Percentiles rank a stretch among this genome's conserved stretches.
Conservation (phyloP, 1,140 invertebrate species). For the Trypoxylus dichotomus region DNA sequence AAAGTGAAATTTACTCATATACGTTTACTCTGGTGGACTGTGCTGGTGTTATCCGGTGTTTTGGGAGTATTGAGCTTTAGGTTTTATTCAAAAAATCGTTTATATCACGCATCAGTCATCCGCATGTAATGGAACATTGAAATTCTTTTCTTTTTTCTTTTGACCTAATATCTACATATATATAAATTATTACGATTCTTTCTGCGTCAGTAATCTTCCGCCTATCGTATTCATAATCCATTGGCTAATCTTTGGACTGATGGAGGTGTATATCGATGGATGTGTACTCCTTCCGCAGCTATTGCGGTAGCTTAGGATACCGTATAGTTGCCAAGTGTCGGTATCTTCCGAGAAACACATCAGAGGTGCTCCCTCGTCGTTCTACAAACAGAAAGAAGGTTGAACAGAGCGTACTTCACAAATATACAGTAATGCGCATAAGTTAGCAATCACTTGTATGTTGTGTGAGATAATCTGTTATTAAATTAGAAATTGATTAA, state of each 20-base stretch:
- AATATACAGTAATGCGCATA: too few relatives aligned
- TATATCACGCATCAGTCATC: background rate
- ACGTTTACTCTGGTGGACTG: background rate
- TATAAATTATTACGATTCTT: conserved; percentile 23
- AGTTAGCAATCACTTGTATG: too few relatives aligned
- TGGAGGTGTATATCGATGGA: conserved; percentile 60
- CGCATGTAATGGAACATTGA: background rate
- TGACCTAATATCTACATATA: conserved; percentile 21
- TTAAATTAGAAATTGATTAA: too few relatives aligned
- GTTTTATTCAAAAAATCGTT: background rate
- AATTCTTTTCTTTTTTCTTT: conserved; percentile 1
- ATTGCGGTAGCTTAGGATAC: conserved; percentile 62
- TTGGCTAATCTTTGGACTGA: conserved; percentile 46
- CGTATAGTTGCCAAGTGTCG: conserved; percentile 63
- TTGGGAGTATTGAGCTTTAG: background rate
- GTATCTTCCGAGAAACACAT: conserved; percentile 62
- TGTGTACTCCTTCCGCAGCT: conserved; percentile 61
- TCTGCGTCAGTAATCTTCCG: background rate
- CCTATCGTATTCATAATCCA: conserved; percentile 53
- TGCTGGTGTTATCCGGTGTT: background rate
- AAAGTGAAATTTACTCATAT: background rate
- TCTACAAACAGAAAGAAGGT: conserved; percentile 54
- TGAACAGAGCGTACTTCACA: too few relatives aligned
- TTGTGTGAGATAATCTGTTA: too few relatives aligned
- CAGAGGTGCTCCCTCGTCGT: conserved; percentile 66